Base-by-base conservation (phyloP, 2,888 invertebrate genomes). In the Spicauda simplicius region DNA sequence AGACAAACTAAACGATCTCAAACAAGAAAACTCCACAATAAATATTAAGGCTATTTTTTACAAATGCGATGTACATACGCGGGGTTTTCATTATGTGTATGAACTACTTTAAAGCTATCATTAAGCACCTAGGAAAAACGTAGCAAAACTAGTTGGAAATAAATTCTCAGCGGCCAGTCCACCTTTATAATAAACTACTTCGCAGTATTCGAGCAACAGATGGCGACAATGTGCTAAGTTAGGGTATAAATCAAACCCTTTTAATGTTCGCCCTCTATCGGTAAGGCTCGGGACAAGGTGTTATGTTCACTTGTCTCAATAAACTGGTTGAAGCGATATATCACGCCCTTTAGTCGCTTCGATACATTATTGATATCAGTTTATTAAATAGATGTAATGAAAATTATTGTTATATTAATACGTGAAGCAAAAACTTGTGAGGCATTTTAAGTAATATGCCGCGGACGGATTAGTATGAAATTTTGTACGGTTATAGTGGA, bases 241-340 rank as follows among this genome's bases (percentile, higher is more conserved):
- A 78, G 79, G 78, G 77, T 84, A 90, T 91, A 91, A 91, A 91
- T 91, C 91, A 91, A 85, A 90, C 90, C 90, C 91, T 88, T 90
- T 91, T 91, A 91, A 88, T 89, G 89, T 86, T 80, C 82, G 81
- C 78, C 77, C 76, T 81, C 87, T 85, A 88, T 87, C 84, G 88
- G 87, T 84, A 78, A 76, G 80, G 83, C 78, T 83, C 74, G 88
- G 90, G 90, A 91, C 90, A 90, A 90, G 83, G 66, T 67, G 54
- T 33, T 61, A 52, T 56, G 52, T 16, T 33, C 19, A 25, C 30
- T 60, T 37, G 67, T 60, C 60, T 37, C 37, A 66, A 45, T 50
- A 25, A 8, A 12, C 5, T 41, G 14, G 6, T 16, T 50, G 50
- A 50, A 18, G 50, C 18, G 50, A 50, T n/a, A 45, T 45, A 0